These are phyloP conservation scores for Pogonus chalceus DNA, from an alignment of 1,140 invertebrate species.

Conservation along the genomic window DNA sequence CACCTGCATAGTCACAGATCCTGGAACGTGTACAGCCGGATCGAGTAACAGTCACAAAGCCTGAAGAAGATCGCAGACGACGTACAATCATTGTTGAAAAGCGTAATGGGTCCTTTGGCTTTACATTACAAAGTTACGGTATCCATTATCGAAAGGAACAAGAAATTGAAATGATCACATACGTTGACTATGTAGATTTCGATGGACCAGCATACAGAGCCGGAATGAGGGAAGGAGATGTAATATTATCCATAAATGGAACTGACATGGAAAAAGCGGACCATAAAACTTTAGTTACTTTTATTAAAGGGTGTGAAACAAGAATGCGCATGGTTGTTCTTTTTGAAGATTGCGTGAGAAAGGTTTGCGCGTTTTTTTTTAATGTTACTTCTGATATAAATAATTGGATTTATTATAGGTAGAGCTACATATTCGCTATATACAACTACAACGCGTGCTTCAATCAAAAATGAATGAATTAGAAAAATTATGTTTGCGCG, in stretches of 20 bases:
- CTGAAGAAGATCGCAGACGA: conserved; percentile 71
- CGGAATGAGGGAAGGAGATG: conserved; percentile 88
- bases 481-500: conserved; percentile 69
- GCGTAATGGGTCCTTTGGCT: conserved; percentile 84
- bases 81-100: conserved; percentile 87
- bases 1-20: conserved; percentile 44
- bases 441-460: conserved; percentile 73
- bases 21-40: conserved; percentile 76
- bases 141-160: conserved; percentile 88
- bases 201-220: conserved; percentile 81
- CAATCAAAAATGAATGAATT: conserved; percentile 80
- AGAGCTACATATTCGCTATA: conserved; percentile 82
- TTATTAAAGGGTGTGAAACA: conserved; percentile 81
- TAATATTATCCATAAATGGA: conserved; percentile 90
- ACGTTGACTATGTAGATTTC: conserved; percentile 90
- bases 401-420: conserved; percentile 38
- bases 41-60: conserved; percentile 58
- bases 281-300: conserved; percentile 81
- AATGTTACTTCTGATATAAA: conserved; percentile 8
- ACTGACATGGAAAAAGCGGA: conserved; percentile 84
- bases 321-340: conserved; percentile 90
- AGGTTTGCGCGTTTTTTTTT: conserved; percentile 46
- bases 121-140: conserved; percentile 89
- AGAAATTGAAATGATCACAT: conserved; percentile 88
- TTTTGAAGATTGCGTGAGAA: conserved; percentile 89